Base-by-base conservation (phyloP, 2,797 vertebrate species). In the Sebastes paucispinis region DNA sequence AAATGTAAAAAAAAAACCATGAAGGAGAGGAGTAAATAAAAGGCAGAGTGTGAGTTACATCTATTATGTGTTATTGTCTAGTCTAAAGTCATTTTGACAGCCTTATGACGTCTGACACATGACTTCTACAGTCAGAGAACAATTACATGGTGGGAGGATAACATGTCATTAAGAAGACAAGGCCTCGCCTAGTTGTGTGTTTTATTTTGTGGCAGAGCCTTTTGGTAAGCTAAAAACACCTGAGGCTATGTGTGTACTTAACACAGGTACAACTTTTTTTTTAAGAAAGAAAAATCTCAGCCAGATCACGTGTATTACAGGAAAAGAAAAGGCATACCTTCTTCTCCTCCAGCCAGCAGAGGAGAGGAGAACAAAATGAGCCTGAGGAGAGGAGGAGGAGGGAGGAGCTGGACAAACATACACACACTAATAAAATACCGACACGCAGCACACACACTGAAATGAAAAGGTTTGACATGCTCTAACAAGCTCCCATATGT, bases 221-320 rank as follows among this genome's bases (percentile, higher is more conserved):
- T 65, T 34, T 69, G 36, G 22, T 54, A 6, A 43, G 9, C 24
- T 27, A 43, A 16, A 27, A 27, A 20, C 5, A 66, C 75, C 58
- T 29, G 12, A 77, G 69, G 29, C 58, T 64, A 2, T 2, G 22
- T 16, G 29, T 31, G 75, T 77, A 68, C 47, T 58, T 31, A 47
- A 66, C 57, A 83, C 66, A 14, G 25, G 22, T n/a, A 69, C 60
- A n/a, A 73, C 29, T 82, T 83, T 54, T 8, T 25, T 36, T 43
- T 43, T 43, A 6, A 47, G 16, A 52, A n/a, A 52, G 8, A 52
- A 52, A n/a, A 52, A 89, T 79, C 29, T 73, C 73, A 58, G 71
- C 27, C 5, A 16, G 8, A 83, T 91, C 81, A 88, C 73, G 80
- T 86, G 82, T 77, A 22, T 85, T 69, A 71, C 55, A 63, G 59